Evolutionary conservation across 2,113 vertebrate species (phyloP).

Genomic region (Gavialis gangeticus): DNA sequence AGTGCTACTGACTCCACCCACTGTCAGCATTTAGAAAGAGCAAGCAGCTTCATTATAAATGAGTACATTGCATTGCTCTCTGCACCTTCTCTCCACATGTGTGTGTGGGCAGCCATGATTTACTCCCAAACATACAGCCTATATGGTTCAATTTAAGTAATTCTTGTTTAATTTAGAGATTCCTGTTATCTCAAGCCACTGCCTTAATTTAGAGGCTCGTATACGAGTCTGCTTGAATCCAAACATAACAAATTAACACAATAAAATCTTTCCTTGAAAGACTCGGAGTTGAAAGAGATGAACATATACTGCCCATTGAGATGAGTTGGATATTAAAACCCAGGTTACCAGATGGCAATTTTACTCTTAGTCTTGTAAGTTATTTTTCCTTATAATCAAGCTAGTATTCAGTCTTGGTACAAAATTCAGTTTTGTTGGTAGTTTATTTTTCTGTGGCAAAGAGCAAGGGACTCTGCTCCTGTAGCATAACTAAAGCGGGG

Average conservation of each 20-base stretch:
- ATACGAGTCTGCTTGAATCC: background rate
- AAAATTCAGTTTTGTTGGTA: background rate
- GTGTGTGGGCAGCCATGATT: background rate
- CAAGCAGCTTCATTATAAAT: background rate
- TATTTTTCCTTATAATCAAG: background rate
- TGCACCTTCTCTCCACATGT: background rate
- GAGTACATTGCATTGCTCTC: background rate
- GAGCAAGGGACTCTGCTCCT: background rate
- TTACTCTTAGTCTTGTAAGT: background rate
- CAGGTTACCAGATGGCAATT: background rate
- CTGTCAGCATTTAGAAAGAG: rapidly evolving
- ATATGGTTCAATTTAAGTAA: background rate
- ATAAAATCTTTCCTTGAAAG: background rate
- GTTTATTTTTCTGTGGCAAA: background rate
- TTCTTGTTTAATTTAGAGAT: background rate
- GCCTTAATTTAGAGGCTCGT: background rate
- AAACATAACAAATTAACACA: rapidly evolving
- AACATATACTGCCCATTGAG: background rate
- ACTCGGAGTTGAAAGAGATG: too few relatives aligned
- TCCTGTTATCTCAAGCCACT: background rate
- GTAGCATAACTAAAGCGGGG: too few relatives aligned
- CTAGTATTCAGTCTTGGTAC: background rate
- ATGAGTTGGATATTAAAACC: background rate
- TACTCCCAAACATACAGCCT: background rate
- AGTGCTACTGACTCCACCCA: rapidly evolving